Evolutionary conservation across 2,113 vertebrate species (phyloP).

Genomic region (Saguinus midas): DNA sequence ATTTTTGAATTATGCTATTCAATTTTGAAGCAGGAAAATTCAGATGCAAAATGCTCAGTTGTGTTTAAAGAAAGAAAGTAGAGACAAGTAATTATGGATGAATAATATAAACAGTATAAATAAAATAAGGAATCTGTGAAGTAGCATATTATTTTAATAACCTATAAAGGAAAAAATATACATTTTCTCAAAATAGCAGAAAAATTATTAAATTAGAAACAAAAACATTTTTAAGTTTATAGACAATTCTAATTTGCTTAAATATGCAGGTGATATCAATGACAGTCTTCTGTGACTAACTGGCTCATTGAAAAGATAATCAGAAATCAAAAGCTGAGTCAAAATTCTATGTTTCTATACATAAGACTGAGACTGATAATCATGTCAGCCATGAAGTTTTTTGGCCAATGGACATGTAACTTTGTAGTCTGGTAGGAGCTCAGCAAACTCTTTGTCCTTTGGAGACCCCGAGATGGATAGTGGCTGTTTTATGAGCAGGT

Average conservation of each 20-base stretch:
- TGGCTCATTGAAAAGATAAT: neutral
- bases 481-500: neutral
- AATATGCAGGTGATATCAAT: neutral
- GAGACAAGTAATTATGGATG: neutral
- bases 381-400: neutral
- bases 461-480: neutral
- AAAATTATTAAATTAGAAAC: constrained; percentile 29
- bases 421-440: neutral
- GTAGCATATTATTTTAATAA: neutral
- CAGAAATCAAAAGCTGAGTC: neutral
- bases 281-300: neutral
- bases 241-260: neutral
- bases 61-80: neutral
- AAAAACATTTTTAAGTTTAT: constrained; percentile 2
- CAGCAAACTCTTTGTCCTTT: neutral
- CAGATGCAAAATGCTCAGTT: neutral
- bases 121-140: constrained; percentile 18
- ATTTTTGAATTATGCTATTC: neutral
- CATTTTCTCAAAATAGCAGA: neutral
- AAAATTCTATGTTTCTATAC: neutral
- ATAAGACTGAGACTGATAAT: neutral
- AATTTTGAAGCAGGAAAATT: neutral
- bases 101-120: neutral
- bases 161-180: neutral
- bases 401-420: neutral